Evolutionary conservation across 2,113 vertebrate genomes (phyloP).

Genomic region (Jaculus jaculus): DNA sequence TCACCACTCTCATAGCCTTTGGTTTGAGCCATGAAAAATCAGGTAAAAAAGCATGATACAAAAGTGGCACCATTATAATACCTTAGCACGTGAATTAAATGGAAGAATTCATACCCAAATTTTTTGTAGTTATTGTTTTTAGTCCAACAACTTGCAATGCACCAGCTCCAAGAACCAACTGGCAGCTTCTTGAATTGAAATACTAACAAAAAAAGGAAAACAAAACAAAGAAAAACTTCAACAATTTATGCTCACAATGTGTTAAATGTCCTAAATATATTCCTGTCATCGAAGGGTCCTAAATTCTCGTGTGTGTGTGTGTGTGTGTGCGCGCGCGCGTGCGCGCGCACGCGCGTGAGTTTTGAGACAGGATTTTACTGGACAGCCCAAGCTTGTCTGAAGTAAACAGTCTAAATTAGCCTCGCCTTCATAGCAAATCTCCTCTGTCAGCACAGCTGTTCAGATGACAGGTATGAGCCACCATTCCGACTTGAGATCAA

Average conservation of each 20-base stretch:
- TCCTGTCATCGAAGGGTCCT: conserved; percentile 1
- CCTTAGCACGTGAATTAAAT: conserved; percentile 39
- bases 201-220: conserved; percentile 86
- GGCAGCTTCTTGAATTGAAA: conserved; percentile 99
- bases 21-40: conserved; percentile 1
- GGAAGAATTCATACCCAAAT: conserved; percentile 89
- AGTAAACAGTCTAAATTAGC: background rate
- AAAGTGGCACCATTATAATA: conserved; percentile 29
- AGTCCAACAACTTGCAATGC: conserved; percentile 97
- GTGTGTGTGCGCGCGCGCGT: background rate
- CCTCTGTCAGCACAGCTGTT: background rate
- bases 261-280: conserved; percentile 49
- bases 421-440: background rate
- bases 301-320: background rate
- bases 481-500: background rate
- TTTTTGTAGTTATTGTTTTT: conserved; percentile 99
- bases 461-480: background rate
- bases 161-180: conserved; percentile 97
- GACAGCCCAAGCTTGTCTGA: background rate
- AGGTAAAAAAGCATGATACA: background rate
- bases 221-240: background rate
- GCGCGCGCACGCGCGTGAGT: background rate
- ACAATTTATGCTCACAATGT: background rate
- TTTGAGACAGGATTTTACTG: background rate
- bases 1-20: conserved; percentile 48